Evolutionary conservation across 2,888 invertebrate species (phyloP), one percentile per base, ranked within the genome.

Genomic region (Plebejus argus): DNA sequence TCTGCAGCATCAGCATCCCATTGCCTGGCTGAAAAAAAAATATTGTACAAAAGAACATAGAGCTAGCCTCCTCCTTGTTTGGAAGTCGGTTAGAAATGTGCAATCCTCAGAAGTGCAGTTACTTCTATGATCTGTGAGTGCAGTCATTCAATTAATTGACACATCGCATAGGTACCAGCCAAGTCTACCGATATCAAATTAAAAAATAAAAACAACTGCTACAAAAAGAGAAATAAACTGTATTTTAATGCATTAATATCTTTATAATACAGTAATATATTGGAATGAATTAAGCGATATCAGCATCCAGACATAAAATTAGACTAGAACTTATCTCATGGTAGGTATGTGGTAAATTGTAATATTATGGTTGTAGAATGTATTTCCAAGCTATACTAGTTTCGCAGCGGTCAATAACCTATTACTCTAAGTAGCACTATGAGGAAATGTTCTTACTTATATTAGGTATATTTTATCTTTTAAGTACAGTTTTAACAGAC

Each of bases 1-100:
- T 98, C 98, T 0, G 98, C 97, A n/a, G 97, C 98, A 76, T 95
- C 96, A 0, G 96, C 86, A 86, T 98, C 96, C 96, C 98, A 98
- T 90, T 97, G 97, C 86, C 98, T 95, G 3, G 98, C 98, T 98
- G 93, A 79, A 95, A 96, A 83, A 33, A 82, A 79, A 78, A 23
- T 28, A 61, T 23, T 72, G 15, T 78, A 56, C 76, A 56, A 39
- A 39, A 39, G 39, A 76, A 75, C n/a, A 35, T 70, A 49, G 33
- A 6, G 28, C 28, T 28, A 58, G 53, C 18, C 12, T 15, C 8
- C 12, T 53, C 5, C 18, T 53, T 5, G 3, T 18, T 18, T 53
- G 15, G 5, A 18, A 53, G 18, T 53, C 5, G 18, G 18, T 53
- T 53, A 53, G 18, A 15, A 53, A 45, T 28, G 0, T 39, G 3